These are phyloP conservation scores for Ibycter americanus DNA, from an alignment of 2,797 vertebrate species.

Conservation along the genomic window DNA sequence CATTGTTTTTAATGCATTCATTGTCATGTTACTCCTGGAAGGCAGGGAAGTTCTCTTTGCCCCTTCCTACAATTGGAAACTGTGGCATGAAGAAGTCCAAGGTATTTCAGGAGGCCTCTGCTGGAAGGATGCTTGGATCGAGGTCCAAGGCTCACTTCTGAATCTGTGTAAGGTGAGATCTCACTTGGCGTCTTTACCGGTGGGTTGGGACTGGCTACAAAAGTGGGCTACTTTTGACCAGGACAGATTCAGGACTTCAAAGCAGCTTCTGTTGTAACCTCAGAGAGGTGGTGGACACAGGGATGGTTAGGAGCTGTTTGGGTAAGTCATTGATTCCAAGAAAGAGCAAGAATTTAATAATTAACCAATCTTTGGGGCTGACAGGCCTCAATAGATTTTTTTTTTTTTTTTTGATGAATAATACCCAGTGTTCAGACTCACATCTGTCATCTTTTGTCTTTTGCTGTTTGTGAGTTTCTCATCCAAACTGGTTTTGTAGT, in stretches of 20 bases:
- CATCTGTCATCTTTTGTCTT: not conserved
- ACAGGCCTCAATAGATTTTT: not conserved
- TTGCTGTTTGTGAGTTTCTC: not conserved
- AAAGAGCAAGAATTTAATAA: not conserved
- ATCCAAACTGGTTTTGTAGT: not conserved
- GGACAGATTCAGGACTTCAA: not conserved
- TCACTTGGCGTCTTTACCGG: not conserved
- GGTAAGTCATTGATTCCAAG: not conserved
- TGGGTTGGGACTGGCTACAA: not conserved
- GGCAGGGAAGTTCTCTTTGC: not conserved
- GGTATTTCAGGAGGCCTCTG: not conserved
- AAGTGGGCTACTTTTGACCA: not conserved
- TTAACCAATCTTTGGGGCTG: not conserved
- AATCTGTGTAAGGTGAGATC: not conserved
- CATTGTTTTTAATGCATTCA: not conserved
- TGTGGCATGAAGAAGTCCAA: not conserved
- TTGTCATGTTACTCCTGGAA: not conserved
- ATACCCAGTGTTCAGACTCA: not conserved
- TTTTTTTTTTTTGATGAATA: not conserved
- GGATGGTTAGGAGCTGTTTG: not conserved
- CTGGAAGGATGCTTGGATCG: not conserved
- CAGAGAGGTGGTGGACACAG: not conserved
- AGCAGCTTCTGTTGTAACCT: not conserved
- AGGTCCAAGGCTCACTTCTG: not conserved
- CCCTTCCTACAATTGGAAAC: not conserved